Percentiles rank a stretch among this genome's conserved stretches.
Conservation (phyloP, 2,888 invertebrate species). For the Spilosoma lubricipeda region DNA sequence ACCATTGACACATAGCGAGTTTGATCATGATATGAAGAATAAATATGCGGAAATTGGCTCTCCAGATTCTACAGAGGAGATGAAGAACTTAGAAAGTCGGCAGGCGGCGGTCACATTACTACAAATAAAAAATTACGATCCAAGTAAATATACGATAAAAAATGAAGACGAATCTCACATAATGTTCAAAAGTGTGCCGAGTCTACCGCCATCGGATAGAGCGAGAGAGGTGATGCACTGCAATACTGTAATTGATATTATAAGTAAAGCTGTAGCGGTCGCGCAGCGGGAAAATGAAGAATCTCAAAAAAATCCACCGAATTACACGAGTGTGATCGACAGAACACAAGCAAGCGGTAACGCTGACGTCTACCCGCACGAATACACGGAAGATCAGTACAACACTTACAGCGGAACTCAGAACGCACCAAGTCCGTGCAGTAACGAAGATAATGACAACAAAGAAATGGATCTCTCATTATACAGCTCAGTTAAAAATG, state of each 20-base stretch:
- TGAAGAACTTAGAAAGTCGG: slow-evolving; percentile 84
- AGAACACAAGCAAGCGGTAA: slow-evolving; percentile 63
- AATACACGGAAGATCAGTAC: slow-evolving; percentile 76
- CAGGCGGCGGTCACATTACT: slow-evolving; percentile 84
- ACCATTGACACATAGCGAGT: slow-evolving; percentile 75
- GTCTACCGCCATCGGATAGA: slow-evolving; percentile 85
- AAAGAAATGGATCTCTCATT: slow-evolving; percentile 84
- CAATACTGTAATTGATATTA: slow-evolving; percentile 84
- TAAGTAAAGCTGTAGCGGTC: slow-evolving; percentile 83
- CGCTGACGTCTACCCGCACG: slow-evolving; percentile 67
- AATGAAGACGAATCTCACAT: slow-evolving; percentile 84
- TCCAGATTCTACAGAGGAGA: slow-evolving; percentile 83
- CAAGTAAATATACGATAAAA: slow-evolving; percentile 79
- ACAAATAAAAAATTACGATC: slow-evolving; percentile 84
- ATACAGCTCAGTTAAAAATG: slow-evolving; percentile 76
- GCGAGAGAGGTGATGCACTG: slow-evolving; percentile 84
- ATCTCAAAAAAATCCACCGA: slow-evolving; percentile 71
- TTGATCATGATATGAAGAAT: slow-evolving; percentile 69
- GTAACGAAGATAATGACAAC: slow-evolving; percentile 76
- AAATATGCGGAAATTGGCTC: slow-evolving; percentile 80
- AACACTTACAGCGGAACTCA: slow-evolving; percentile 66
- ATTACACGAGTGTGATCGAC: slow-evolving; percentile 72
- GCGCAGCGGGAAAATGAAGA: slow-evolving; percentile 83
- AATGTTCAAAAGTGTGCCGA: slow-evolving; percentile 86
- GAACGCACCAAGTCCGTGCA: slow-evolving; percentile 69